phyloP scores from a whole-genome alignment of 2,113 vertebrate species.

The Symphodus melops region DNA sequence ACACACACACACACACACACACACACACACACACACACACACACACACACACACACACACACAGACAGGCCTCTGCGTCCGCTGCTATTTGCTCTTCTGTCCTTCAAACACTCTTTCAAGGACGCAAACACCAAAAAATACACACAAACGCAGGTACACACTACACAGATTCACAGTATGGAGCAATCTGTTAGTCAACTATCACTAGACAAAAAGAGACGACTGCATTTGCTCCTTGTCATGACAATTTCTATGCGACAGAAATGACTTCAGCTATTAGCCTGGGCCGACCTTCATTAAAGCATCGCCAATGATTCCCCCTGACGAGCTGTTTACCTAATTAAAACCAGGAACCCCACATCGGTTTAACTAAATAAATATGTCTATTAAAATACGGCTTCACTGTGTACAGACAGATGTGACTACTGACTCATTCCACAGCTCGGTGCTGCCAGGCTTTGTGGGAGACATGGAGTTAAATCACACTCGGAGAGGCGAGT shows the following conservation, averaged over 20 bases:
- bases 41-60: constrained; percentile 17
- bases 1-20: constrained; percentile 20
- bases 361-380: constrained; percentile 67
- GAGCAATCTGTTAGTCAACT: constrained; percentile 43
- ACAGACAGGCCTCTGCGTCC: constrained; percentile 41
- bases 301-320: constrained; percentile 60
- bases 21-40: constrained; percentile 25
- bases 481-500: constrained; percentile 66
- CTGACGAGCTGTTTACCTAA: constrained; percentile 68
- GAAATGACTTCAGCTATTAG: constrained; percentile 58
- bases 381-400: constrained; percentile 52
- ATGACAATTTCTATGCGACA: constrained; percentile 39
- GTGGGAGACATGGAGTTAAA: constrained; percentile 61
- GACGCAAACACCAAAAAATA: constrained; percentile 43
- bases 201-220: constrained; percentile 31
- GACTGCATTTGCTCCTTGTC: constrained; percentile 48
- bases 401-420: constrained; percentile 13
- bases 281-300: constrained; percentile 73
- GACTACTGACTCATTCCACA: constrained; percentile 45
- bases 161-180: constrained; percentile 24
- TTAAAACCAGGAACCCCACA: constrained; percentile 56
- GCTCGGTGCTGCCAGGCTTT: constrained; percentile 42
- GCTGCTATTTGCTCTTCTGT: constrained; percentile 51
- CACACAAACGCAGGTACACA: constrained; percentile 23
- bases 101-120: constrained; percentile 73